These are phyloP conservation scores for Thamnaconus septentrionalis DNA, from an alignment of 2,113 vertebrate species.

Conservation along the genomic window DNA sequence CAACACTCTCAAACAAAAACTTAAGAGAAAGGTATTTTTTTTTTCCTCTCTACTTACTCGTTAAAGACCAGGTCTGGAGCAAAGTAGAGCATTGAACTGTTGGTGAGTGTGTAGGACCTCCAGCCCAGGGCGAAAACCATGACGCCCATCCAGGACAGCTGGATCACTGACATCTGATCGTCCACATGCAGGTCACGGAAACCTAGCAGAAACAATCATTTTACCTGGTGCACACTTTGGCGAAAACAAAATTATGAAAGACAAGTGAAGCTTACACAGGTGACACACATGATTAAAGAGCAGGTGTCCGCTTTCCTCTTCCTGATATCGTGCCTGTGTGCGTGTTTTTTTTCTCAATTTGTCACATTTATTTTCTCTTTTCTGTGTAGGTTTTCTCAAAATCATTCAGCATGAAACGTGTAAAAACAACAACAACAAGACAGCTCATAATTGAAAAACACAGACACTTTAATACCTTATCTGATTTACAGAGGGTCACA, in stretches of 20 bases:
- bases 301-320: too few species aligned
- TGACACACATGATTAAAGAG: too few species aligned
- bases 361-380: too few species aligned
- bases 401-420: too few species aligned
- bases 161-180: slow-evolving; percentile 96
- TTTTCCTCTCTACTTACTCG: slow-evolving; percentile 82
- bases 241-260: too few species aligned
- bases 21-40: neutral
- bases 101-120: slow-evolving; percentile 92
- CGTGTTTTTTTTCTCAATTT: too few species aligned
- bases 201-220: slow-evolving; percentile 67
- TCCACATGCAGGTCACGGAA: slow-evolving; percentile 92
- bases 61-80: slow-evolving; percentile 96
- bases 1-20: neutral
- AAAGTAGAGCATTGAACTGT: slow-evolving; percentile 94
- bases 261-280: too few species aligned
- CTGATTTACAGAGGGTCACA: neutral
- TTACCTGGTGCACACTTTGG: neutral
- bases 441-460: neutral
- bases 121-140: slow-evolving; percentile 97
- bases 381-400: too few species aligned
- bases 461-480: neutral
- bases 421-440: too few species aligned
- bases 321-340: too few species aligned
- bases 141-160: slow-evolving; percentile 96